Base-by-base conservation (phyloP, 2,888 invertebrate species). In the Dicyrtoma fusca region DNA sequence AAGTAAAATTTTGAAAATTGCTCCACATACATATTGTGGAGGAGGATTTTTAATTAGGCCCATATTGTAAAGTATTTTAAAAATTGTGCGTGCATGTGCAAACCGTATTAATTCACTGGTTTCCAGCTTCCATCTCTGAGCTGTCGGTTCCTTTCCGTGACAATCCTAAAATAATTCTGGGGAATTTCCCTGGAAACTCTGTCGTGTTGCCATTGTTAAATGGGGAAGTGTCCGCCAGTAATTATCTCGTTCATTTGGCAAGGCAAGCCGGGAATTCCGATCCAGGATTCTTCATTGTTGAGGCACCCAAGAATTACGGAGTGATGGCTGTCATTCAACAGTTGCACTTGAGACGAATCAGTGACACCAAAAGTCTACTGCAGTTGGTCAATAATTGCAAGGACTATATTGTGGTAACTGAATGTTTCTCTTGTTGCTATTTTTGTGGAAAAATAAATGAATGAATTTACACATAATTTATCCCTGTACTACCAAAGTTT, bases 261-360 rank as follows among this genome's bases (percentile, higher is more conserved):
- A 57, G 69, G 1, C 69, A 69, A 59, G 57, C 69, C 8, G 69
- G 45, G 10, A 55, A 69, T 25, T 69, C 69, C n/a, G 69, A 69
- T 17, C 57, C 69, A 4, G 69, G 69, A 1, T 21, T 59, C 21
- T 69, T 69, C 19, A 11, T 45, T 47, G 69, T 69, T 23, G 69
- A 69, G 17, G 69, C 69, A 21, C 69, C 69, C 8, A 57, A 69
- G 23, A 45, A 44, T 25, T 34, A 69, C 11, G 69, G 69, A 13
- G 69, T 69, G 10, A 69, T 69, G 69, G 69, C 69, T 13, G 69
- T 69, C 25, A 69, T 69, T 57, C 69, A 69, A 25, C 59, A 57
- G 14, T 44, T 69, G 55, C 69, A 59, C 21, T 17, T 69, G 11
- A 1, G 69, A 23, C 14, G 69, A 11, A 69, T 69, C 42, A 69